Evolutionary conservation across 1,140 invertebrate genomes (phyloP).

Genomic region (Orchesella cincta): DNA sequence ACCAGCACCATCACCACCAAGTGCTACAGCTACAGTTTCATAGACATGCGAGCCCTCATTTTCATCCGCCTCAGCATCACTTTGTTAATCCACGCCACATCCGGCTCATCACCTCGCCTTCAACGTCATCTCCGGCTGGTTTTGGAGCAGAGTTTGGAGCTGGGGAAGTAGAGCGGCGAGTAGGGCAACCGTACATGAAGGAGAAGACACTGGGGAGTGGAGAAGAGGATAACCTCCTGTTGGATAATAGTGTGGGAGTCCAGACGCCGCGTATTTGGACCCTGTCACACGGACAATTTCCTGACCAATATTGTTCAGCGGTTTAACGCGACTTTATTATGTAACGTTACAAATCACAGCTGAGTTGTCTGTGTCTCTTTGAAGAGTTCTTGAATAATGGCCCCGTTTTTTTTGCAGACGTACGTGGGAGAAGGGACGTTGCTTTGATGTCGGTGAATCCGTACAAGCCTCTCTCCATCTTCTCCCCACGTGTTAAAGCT

Average conservation of each 20-base stretch:
- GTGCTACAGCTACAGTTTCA: neutral
- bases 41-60: constrained; percentile 5
- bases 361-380: too few species aligned
- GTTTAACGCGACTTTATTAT: constrained; percentile 76
- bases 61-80: neutral
- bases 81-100: neutral
- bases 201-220: neutral
- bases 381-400: too few species aligned
- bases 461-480: constrained; percentile 73
- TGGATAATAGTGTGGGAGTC: constrained; percentile 62
- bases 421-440: constrained; percentile 71
- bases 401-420: too few species aligned
- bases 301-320: constrained; percentile 73
- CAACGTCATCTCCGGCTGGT: neutral
- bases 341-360: too few species aligned
- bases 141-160: neutral
- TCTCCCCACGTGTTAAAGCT: constrained; percentile 74
- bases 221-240: neutral
- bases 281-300: constrained; percentile 75
- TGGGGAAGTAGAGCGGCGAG: neutral
- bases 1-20: neutral
- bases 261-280: constrained; percentile 75
- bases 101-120: too few species aligned
- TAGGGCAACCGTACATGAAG: too few species aligned
- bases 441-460: constrained; percentile 77